These are phyloP conservation scores for Thalassophryne amazonica DNA, from an alignment of 2,797 vertebrate genomes.

Conservation along the genomic window DNA sequence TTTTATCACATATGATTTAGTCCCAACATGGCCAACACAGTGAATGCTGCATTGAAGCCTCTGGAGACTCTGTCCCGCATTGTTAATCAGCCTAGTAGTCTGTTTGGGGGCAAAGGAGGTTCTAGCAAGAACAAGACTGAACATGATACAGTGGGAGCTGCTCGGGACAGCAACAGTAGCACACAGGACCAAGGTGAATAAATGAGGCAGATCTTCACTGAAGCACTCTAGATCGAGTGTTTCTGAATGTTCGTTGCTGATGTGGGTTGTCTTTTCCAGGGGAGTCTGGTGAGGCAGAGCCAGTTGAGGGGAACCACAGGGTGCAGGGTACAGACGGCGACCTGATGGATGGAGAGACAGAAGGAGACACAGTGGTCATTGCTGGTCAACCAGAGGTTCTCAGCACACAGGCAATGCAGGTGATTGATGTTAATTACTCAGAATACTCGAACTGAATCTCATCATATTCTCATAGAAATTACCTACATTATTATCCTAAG, in stretches of 20 bases:
- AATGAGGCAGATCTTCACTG: background rate
- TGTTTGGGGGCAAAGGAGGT: conserved; percentile 91
- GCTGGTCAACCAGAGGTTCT: conserved; percentile 92
- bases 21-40: conserved; percentile 97
- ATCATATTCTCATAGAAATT: background rate
- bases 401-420: conserved; percentile 95
- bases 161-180: conserved; percentile 87
- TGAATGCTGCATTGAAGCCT: conserved; percentile 94
- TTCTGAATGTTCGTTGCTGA: conserved; percentile 8
- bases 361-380: conserved; percentile 90
- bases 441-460: background rate
- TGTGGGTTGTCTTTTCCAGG: conserved; percentile 66
- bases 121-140: conserved; percentile 92
- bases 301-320: conserved; percentile 86
- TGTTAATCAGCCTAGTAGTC: conserved; percentile 94
- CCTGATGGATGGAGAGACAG: conserved; percentile 93
- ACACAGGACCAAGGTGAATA: conserved; percentile 86
- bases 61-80: conserved; percentile 94
- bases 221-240: background rate
- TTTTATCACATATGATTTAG: conserved; percentile 57
- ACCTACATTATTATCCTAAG: background rate
- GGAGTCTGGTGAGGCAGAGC: conserved; percentile 87
- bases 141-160: conserved; percentile 84
- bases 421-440: conserved; percentile 37
- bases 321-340: conserved; percentile 87